Percentiles rank a stretch among this genome's conserved stretches.
These are phyloP conservation scores for Melanostoma scalare DNA, from an alignment of 2,888 invertebrate genomes.

Conservation along the genomic window DNA sequence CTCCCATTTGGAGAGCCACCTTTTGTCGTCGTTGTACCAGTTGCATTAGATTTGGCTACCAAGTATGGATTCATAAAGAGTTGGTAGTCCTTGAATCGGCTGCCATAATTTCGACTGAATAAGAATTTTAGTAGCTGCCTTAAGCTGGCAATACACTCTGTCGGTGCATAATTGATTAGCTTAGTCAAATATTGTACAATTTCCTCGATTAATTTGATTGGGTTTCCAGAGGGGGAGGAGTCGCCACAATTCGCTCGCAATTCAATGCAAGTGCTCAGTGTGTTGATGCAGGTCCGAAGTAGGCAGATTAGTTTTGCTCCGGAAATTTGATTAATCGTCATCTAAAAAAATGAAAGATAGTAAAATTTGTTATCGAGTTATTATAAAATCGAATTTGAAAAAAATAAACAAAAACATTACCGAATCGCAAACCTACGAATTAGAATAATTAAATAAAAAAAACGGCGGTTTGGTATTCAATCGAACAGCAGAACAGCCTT, in stretches of 20 bases:
- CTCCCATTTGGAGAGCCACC: constrained; percentile 31
- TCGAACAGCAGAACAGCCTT: neutral
- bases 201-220: constrained; percentile 85
- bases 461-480: too few relatives aligned
- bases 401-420: neutral
- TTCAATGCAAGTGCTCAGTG: constrained; percentile 80
- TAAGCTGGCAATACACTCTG: constrained; percentile 87
- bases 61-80: constrained; percentile 77
- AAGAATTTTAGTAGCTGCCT: constrained; percentile 89
- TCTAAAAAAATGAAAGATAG: constrained; percentile 83
- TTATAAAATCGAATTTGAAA: too few relatives aligned
- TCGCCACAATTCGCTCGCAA: constrained; percentile 74
- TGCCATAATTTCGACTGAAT: constrained; percentile 87
- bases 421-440: too few relatives aligned
- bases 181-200: constrained; percentile 87
- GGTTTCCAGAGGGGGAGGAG: constrained; percentile 70
- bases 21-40: constrained; percentile 65
- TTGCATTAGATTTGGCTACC: constrained; percentile 71
- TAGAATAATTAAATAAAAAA: too few relatives aligned
- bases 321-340: constrained; percentile 89
- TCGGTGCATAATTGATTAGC: constrained; percentile 87
- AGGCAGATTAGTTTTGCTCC: constrained; percentile 87
- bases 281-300: constrained; percentile 80
- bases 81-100: constrained; percentile 77
- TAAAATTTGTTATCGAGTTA: too few relatives aligned